Evolutionary conservation across 2,797 vertebrate species (phyloP), one percentile per base, ranked within the genome.

Genomic region (Urophycis tenuis): DNA sequence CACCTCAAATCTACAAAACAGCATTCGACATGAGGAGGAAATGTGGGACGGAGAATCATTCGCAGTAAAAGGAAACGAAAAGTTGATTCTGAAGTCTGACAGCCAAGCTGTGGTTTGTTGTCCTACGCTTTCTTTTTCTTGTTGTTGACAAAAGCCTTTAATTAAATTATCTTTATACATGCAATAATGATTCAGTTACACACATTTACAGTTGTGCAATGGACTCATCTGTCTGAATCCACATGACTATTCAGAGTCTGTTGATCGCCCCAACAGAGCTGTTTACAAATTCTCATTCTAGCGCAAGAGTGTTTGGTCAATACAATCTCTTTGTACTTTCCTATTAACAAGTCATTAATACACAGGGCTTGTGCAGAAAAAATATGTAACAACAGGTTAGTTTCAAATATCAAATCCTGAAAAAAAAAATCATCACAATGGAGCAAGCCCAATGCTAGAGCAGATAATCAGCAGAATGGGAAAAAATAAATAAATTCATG

Each of bases 401-500:
- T 49, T 31, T 32, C 22, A 39, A 39, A 41, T 41, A 49, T 25
- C 30, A 74, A 74, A 33, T 53, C 45, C 41, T 33, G n/a, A 72
- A 72, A 72, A 72, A 22, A 90, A 90, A 92, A 82, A 79, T 87
- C 83, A 84, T 87, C 85, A 92, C 85, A 88, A 88, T 86, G 83
- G 81, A 81, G n/a, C n/a, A n/a, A n/a, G 89, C 88, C 89, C 90
- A 92, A 90, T 91, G 91, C 91, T 85, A 83, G 35, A 71, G 84
- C 76, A 76, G 45, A 88, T 87, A 84, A 87, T 69, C 87, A 84
- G 77, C 80, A 53, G 77, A 41, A 86, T 83, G 88, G 83, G 69
- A 86, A 83, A 78, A 78, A 34, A n/a, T n/a, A 78, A 70, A 83
- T 10, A 89, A 87, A 83, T 84, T 81, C 89, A 87, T 39, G 82